Conservation (phyloP, 2,888 invertebrate genomes). For the Neoascia interrupta region DNA sequence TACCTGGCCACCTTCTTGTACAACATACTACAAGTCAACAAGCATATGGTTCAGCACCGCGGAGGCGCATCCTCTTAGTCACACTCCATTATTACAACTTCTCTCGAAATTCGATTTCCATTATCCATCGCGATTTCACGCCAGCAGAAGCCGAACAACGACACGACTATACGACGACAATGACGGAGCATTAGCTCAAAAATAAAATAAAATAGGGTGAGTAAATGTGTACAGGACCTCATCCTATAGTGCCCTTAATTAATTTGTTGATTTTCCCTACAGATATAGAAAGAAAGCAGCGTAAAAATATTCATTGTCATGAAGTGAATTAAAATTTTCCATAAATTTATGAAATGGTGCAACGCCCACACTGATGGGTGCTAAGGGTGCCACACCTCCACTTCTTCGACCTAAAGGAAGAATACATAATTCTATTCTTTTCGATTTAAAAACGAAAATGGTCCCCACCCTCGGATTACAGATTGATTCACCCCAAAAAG, state of each 20-base stretch:
- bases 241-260: slow-evolving; percentile 42
- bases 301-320: slow-evolving; percentile 68
- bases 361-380: slow-evolving; percentile 43
- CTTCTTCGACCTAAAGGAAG: too few species aligned
- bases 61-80: slow-evolving; percentile 28
- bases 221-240: slow-evolving; percentile 2
- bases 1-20: slow-evolving; percentile 11
- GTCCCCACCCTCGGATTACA: slow-evolving; percentile 3
- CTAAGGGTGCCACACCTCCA: slow-evolving; percentile 35
- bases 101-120: slow-evolving; percentile 63
- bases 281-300: slow-evolving; percentile 33
- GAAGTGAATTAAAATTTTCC: slow-evolving; percentile 64
- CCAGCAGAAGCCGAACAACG: slow-evolving; percentile 43
- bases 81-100: slow-evolving; percentile 53
- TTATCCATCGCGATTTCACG: slow-evolving; percentile 65
- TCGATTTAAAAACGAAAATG: slow-evolving; percentile 15
- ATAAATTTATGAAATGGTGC: slow-evolving; percentile 44
- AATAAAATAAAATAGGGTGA: slow-evolving; percentile 7
- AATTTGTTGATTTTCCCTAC: slow-evolving; percentile 61
- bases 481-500: slow-evolving; percentile 51
- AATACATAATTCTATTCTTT: too few species aligned
- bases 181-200: slow-evolving; percentile 18
- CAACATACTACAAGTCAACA: slow-evolving; percentile 11
- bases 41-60: slow-evolving; percentile 24
- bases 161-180: too few species aligned